phyloP scores from a whole-genome alignment of 2,888 invertebrate genomes.

The Anarsia innoxiella region DNA sequence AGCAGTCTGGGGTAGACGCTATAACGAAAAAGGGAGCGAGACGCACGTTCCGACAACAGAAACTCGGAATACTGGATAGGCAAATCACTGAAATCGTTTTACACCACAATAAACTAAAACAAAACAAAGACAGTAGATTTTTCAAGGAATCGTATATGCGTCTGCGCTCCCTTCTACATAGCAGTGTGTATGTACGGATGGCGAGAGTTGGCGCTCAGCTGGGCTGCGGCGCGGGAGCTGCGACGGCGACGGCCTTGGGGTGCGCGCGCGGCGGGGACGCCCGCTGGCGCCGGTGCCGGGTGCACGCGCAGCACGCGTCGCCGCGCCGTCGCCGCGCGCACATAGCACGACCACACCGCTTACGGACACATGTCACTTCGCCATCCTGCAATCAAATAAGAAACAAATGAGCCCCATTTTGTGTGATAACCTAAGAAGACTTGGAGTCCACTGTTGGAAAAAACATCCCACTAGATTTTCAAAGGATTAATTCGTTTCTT shows the following conservation, averaged over 20 bases:
- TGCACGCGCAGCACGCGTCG: constrained; percentile 78
- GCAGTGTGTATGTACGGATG: constrained; percentile 30
- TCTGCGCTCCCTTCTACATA: constrained; percentile 3
- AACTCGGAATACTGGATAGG: neutral
- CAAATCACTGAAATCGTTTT: neutral
- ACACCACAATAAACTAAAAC: neutral
- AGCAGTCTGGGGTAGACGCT: constrained; percentile 48
- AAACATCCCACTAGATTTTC: too few species aligned
- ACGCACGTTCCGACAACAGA: neutral
- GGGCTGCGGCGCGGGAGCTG: constrained; percentile 4
- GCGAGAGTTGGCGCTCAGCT: constrained; percentile 4
- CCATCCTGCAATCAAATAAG: constrained; percentile 84
- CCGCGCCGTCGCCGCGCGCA: constrained; percentile 73
- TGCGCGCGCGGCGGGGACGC: constrained; percentile 43
- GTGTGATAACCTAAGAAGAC: too few species aligned
- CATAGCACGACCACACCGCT: constrained; percentile 84
- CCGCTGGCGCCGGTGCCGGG: constrained; percentile 71
- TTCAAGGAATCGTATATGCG: neutral
- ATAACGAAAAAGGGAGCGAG: constrained; percentile 11
- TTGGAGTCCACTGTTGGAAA: too few species aligned
- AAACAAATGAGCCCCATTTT: too few species aligned
- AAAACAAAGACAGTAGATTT: too few species aligned
- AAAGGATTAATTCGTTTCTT: too few species aligned
- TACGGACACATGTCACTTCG: constrained; percentile 85
- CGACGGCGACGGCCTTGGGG: constrained; percentile 39